These are phyloP conservation scores for Sclerurus mexicanus DNA, from an alignment of 2,113 vertebrate genomes.

Conservation along the genomic window DNA sequence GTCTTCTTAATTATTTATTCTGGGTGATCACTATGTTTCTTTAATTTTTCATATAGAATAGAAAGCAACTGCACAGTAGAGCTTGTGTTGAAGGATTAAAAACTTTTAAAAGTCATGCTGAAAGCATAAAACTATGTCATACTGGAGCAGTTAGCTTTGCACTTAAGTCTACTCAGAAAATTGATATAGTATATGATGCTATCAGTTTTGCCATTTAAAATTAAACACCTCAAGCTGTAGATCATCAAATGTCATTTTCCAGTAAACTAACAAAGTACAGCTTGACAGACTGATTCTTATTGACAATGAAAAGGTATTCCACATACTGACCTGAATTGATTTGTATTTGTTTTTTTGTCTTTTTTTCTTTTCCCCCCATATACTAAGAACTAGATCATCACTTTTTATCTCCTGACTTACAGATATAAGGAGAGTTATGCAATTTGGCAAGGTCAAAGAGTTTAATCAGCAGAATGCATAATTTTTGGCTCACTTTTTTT, in stretches of 20 bases:
- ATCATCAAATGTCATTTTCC: neutral
- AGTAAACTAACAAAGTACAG: neutral
- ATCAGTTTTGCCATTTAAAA: slow-evolving; percentile 2
- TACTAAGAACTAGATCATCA: neutral
- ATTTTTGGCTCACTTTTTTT: neutral
- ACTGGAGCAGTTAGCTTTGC: neutral
- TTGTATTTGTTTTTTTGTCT: neutral
- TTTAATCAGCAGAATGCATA: neutral
- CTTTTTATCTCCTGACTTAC: neutral
- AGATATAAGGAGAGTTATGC: neutral
- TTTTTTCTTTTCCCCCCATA: neutral
- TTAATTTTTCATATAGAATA: neutral
- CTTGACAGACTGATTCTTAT: neutral
- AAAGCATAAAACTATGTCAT: neutral
- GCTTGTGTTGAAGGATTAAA: neutral
- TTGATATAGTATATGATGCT: neutral
- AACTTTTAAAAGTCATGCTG: neutral
- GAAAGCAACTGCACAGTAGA: neutral
- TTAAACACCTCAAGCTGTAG: neutral
- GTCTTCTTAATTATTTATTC: neutral
- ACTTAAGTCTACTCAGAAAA: neutral
- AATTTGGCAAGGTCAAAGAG: neutral
- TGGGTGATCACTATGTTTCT: neutral
- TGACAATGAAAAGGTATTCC: neutral
- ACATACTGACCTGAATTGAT: neutral